A percentile compares a stretch with the other conserved stretches of the same genome.
These are phyloP conservation scores for Limnephilus rhombicus DNA, from an alignment of 2,888 invertebrate genomes.

Conservation along the genomic window DNA sequence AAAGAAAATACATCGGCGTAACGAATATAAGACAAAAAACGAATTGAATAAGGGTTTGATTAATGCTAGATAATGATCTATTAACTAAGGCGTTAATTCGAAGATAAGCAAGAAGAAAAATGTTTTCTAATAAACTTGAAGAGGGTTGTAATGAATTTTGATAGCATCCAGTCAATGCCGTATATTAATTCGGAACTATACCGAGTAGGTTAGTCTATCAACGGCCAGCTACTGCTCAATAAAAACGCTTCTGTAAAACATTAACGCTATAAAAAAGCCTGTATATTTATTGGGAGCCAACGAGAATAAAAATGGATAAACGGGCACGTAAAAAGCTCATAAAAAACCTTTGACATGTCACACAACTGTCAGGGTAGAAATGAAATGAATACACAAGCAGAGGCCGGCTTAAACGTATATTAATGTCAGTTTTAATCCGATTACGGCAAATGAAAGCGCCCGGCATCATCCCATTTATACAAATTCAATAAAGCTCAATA, in stretches of 20 bases:
- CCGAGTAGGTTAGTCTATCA: neutral
- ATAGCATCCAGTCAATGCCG: neutral
- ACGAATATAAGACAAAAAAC: neutral
- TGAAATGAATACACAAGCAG: slow-evolving; percentile 47
- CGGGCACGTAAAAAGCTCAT: slow-evolving; percentile 42
- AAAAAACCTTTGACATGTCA: slow-evolving; percentile 54
- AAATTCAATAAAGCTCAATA: slow-evolving; percentile 60
- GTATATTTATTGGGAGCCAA: slow-evolving; percentile 34
- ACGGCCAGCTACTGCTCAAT: neutral
- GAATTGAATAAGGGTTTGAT: neutral
- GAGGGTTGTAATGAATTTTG: neutral
- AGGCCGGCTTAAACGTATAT: slow-evolving; percentile 51
- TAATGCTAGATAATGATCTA: neutral
- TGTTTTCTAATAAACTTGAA: neutral
- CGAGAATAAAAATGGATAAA: slow-evolving; percentile 46
- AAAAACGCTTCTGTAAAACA: slow-evolving; percentile 24
- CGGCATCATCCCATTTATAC: slow-evolving; percentile 52
- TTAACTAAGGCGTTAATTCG: neutral
- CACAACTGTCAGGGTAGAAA: slow-evolving; percentile 44
- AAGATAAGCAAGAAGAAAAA: neutral
- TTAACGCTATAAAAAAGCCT: slow-evolving; percentile 8
- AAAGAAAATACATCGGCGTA: neutral
- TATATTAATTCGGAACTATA: neutral
- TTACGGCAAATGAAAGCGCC: slow-evolving; percentile 58
- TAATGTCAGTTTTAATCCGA: slow-evolving; percentile 63